phyloP scores from a whole-genome alignment of 2,113 vertebrate genomes.

The Piprites chloris region DNA sequence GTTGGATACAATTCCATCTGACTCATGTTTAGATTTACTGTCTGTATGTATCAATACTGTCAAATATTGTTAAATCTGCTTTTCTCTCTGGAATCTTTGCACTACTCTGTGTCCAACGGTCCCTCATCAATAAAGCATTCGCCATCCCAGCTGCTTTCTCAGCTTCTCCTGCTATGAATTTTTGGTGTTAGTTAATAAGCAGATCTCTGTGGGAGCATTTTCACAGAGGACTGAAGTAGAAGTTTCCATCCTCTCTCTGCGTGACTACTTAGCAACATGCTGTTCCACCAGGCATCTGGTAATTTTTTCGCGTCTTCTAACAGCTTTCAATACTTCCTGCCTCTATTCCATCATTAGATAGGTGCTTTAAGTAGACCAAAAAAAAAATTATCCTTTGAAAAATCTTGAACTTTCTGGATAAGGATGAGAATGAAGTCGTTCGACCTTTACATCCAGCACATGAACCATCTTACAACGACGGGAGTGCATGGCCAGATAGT shows the following conservation, averaged over 20 bases:
- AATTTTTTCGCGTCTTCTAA: neutral
- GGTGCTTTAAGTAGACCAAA: neutral
- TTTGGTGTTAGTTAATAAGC: neutral
- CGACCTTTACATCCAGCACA: neutral
- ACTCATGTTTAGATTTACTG: neutral
- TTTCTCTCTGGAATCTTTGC: neutral
- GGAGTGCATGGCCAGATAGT: neutral
- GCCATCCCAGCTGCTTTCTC: neutral
- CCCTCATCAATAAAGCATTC: neutral
- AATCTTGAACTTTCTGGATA: neutral
- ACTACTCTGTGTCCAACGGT: neutral
- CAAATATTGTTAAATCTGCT: neutral
- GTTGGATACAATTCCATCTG: neutral
- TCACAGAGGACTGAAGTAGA: neutral
- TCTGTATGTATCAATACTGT: neutral
- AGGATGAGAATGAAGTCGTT: neutral
- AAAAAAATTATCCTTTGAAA: neutral
- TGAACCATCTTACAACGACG: neutral
- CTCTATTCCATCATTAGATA: neutral
- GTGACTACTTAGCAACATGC: neutral
- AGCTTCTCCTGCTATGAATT: neutral
- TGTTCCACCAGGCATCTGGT: slow-evolving; percentile 34
- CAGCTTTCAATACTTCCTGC: slow-evolving; percentile 5
- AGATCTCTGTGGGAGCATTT: slow-evolving; percentile 35
- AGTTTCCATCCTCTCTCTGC: neutral